Base-by-base conservation (phyloP, 1,140 invertebrate species). In the Leptinotarsa lineolata region DNA sequence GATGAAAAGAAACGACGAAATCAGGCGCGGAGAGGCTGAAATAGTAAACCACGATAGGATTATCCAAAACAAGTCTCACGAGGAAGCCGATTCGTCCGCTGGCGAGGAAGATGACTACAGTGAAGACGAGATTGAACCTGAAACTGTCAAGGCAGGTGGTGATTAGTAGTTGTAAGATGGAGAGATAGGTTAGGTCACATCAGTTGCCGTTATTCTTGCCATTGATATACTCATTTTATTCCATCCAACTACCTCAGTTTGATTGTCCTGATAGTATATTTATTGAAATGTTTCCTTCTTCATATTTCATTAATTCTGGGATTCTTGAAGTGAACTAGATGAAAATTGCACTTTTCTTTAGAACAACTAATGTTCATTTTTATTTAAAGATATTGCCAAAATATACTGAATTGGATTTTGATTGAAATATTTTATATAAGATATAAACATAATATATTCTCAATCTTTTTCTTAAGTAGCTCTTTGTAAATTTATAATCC, bases 201-300 rank as follows among this genome's bases (percentile, higher is more conserved):
- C 74, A 70, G 75, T 64, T 45, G 72, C 76, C 76, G 70, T 61
- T 21, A 63, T 30, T 74, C 75, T 79, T 78, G 75, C 74, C 77
- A 79, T 77, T 68, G 44, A 70, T 70, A 72, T 78, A 76, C 79
- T 76, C 79, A 74, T 78, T 79, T 81, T 79, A 84, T 83, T 84
- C 83, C 82, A 84, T 84, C 83, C 81, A 82, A 80, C 83, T 84
- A 84, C 83, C 83, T 84, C 83, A 82, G 72, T 78, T 77, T 69
- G 70, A 72, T 72, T 70, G 64, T 76, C 54, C 72, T 75, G 64
- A 73, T 68, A 78, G 67, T 69, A 18, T 77, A 76, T 77, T 76
- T 75, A 77, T 77, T 75, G 60, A 61, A 63, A 72, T 63, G 61
- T 73, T 73, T 77, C 64, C 54, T 70, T 72, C 15, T 72, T 30